phyloP scores from a whole-genome alignment of 92 coral and sea anemone species.

The Micromussa lordhowensis region DNA sequence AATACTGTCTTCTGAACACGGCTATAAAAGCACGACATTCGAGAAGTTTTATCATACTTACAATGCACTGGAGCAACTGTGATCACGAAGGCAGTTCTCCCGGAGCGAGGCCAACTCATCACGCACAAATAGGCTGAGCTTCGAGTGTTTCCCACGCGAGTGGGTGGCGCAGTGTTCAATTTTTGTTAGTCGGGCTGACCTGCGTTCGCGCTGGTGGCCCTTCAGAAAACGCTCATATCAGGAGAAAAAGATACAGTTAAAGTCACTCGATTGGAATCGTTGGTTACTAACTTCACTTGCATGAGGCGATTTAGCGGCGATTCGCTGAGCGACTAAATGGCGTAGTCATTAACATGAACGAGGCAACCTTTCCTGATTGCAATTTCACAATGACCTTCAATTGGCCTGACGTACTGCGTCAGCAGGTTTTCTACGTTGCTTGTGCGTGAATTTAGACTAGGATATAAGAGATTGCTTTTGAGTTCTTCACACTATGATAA shows the following conservation, averaged over 20 bases:
- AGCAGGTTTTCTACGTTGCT: too few species aligned
- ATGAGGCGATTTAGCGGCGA: not conserved
- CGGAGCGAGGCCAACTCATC: slow-evolving; percentile 49
- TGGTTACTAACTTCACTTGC: not conserved
- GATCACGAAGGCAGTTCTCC: slow-evolving; percentile 81
- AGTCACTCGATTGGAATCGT: not conserved
- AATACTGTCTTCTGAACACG: not conserved
- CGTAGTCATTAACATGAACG: not conserved
- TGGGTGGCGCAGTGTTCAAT: slow-evolving; percentile 74
- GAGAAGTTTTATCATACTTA: slow-evolving; percentile 47
- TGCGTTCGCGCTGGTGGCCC: slow-evolving; percentile 76
- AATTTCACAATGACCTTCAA: not conserved
- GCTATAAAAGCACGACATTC: slow-evolving; percentile 53
- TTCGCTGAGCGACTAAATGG: not conserved
- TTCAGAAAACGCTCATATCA: not conserved
- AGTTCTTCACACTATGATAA: too few species aligned
- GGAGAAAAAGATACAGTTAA: not conserved
- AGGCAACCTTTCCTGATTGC: not conserved
- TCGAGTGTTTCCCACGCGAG: slow-evolving; percentile 71
- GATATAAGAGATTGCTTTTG: not conserved
- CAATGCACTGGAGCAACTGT: slow-evolving; percentile 74
- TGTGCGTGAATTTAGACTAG: not conserved
- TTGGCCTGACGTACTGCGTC: too few species aligned
- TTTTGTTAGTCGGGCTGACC: slow-evolving; percentile 77
- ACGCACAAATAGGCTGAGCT: slow-evolving; percentile 61